Evolutionary conservation across 2,113 vertebrate species (phyloP), one percentile per base, ranked within the genome.

Genomic region (Chloropsis hardwickii): DNA sequence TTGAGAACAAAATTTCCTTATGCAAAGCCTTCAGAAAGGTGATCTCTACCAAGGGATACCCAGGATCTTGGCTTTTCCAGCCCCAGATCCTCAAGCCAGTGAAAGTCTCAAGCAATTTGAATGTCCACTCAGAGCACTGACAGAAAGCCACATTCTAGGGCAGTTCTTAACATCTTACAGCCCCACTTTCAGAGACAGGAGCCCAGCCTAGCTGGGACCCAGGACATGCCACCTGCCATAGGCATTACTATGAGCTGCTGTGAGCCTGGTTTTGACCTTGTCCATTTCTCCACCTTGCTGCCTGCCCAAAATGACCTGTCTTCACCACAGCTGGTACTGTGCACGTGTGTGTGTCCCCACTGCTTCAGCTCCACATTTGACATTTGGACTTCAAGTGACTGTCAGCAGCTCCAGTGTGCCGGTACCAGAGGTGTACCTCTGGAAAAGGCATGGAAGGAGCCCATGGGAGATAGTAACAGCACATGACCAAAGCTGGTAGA

Each of bases 261-360:
- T 4, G 7, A 84, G 37, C 18, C n/a, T 71, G 70, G 14, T 25
- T 94, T 62, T 57, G n/a, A 69, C 48, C 44, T 33, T 0, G 2
- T 37, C 35, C 13, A 18, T 48, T n/a, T 8, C 2, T 25, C 25
- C 56, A 40, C 29, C 33, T 27, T 51, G 22, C 51, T 44, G 31
- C 9, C 62, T 51, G 57, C 16, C 48, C 64, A 64, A 48, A 91
- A 31, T 25, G 12, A 64, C 29, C 25, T 5, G 1, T 11, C 24
- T 66, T 71, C 44, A 33, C 39, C 23, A 67, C 17, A 71, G 53
- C 28, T 76, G 65, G 19, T 19, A 39, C 8, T 10, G 33, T 48
- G 25, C 2, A 0, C 7, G 2, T 0, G 2, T 17, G 33, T 1
- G 0, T 8, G 3, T 31, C 56, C 45, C 40, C 27, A 9, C 29